Evolutionary conservation across 2,113 vertebrate species (phyloP).

Genomic region (Panurus biarmicus): DNA sequence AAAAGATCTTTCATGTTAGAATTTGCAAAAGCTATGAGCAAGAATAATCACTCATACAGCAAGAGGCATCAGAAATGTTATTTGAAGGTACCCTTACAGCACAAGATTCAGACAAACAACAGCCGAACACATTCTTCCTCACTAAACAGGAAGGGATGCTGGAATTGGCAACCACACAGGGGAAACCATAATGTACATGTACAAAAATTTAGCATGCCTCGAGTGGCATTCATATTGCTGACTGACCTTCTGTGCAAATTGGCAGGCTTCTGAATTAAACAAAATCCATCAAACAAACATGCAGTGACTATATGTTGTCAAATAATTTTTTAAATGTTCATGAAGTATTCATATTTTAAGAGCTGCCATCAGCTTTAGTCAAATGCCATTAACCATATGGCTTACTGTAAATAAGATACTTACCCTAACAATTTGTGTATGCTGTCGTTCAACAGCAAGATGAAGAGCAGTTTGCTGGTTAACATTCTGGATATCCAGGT

Average conservation of each 20-base stretch:
- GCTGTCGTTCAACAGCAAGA: constrained; percentile 95
- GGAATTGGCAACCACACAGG: background rate
- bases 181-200: background rate
- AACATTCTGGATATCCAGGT: constrained; percentile 97
- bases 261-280: background rate
- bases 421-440: constrained; percentile 98
- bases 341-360: background rate
- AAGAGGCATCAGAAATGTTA: background rate
- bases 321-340: background rate
- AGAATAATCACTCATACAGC: background rate
- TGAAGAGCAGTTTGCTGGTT: constrained; percentile 98
- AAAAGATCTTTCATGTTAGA: background rate
- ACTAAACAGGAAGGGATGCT: background rate
- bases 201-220: background rate
- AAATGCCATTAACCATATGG: background rate
- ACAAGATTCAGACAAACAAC: background rate
- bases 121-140: background rate
- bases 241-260: background rate
- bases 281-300: background rate
- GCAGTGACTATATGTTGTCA: background rate
- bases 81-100: background rate
- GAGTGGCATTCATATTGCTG: background rate
- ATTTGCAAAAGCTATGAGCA: background rate
- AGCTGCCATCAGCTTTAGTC: background rate
- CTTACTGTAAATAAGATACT: constrained; percentile 30